A percentile compares a stretch with the other conserved stretches of the same genome.
Evolutionary conservation across 2,113 vertebrate genomes (phyloP).

Genomic region (Dasyornis broadbenti): DNA sequence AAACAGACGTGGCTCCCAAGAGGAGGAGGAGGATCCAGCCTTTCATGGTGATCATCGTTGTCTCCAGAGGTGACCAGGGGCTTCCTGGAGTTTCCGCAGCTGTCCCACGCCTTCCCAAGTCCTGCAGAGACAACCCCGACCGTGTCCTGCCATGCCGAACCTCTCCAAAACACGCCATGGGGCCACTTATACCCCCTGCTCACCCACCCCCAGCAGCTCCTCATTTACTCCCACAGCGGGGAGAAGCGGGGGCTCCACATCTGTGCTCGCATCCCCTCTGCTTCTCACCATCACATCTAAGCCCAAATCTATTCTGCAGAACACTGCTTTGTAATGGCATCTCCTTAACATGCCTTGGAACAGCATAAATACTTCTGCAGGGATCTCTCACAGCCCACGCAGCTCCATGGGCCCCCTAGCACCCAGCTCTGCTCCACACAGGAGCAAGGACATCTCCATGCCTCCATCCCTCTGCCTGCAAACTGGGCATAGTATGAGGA

Average conservation of each 20-base stretch:
- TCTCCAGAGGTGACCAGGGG: background rate
- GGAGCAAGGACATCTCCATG: background rate
- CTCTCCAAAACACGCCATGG: background rate
- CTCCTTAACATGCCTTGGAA: background rate
- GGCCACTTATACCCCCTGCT: background rate
- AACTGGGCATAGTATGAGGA: background rate
- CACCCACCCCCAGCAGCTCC: background rate
- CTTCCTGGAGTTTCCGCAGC: background rate
- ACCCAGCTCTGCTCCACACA: background rate
- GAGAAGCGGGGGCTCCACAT: background rate
- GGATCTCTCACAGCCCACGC: background rate
- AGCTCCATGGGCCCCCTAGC: accelerated
- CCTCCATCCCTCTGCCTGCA: background rate
- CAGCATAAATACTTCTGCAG: conserved; percentile 39
- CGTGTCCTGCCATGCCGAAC: background rate
- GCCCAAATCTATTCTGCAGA: conserved; percentile 62
- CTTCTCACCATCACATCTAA: background rate
- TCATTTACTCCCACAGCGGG: background rate
- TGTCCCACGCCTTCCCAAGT: background rate
- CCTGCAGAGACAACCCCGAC: background rate
- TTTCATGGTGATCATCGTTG: background rate
- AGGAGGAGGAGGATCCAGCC: conserved; percentile 10
- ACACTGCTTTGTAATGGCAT: background rate
- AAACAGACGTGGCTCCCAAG: background rate
- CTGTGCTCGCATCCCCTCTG: background rate